Base-by-base conservation (phyloP, 2,113 vertebrate species). In the Regulus satrapa region DNA sequence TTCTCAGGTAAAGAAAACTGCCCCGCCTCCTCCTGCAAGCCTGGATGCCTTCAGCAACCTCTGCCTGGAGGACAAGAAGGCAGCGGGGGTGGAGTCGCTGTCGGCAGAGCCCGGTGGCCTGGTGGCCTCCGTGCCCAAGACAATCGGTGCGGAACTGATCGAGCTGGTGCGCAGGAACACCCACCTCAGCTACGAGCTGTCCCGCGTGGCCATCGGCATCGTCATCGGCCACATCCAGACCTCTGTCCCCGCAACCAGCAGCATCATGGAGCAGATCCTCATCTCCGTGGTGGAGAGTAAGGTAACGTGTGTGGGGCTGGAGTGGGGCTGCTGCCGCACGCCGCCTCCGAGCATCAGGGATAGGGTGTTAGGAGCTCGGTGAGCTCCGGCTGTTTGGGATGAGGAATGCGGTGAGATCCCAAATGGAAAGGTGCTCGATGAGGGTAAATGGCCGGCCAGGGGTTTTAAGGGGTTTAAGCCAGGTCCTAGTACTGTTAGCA, bases 141-240 rank as follows among this genome's bases (percentile, higher is more conserved):
- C 98, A 0, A 99, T 99, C 7, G 99, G 99, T 63, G 98, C 98
- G 0, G 99, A 99, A 79, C 98, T 99, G 97, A 99, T 99, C 3
- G 99, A 99, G 97, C 98, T 99, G 61, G 99, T 99, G 25, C 98
- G 99, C 92, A 99, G 98, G 95, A 99, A 99, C 98, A 99, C 99
- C 1, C 97, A 98, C 85, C 97, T 99, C 86, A 99, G 99, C 97
- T 99, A 99, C 7, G 99, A 99, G 95, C 97, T 99, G 77, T 99
- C 99, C 5, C 98, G 99, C 0, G 99, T 99, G 32, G 99, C 99
- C 24, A 99, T 99, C 0, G 99, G 98, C 0, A 98, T 99, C 18
- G 98, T 99, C 74, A 98, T 99, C 9, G 99, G 99, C 25, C 99
- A 99, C 85, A 99, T 99, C 96, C 99, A 99, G 98, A 98, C 96